Base-by-base conservation (phyloP, 2,888 invertebrate genomes). In the Anthophora plumipes region DNA sequence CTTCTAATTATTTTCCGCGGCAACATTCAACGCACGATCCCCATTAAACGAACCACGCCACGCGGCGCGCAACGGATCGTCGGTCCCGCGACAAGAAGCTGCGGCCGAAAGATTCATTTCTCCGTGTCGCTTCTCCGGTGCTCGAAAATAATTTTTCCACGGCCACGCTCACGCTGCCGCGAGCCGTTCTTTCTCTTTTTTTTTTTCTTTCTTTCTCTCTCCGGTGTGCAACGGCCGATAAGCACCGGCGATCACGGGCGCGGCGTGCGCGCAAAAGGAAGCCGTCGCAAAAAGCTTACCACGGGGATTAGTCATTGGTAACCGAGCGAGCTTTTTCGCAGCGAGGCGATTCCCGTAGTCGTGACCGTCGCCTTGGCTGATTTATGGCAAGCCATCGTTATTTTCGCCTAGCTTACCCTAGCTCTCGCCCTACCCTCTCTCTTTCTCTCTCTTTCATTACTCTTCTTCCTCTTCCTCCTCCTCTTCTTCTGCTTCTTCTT, bases 381-480 rank as follows among this genome's bases (percentile, higher is more conserved):
- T 89, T 86, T 88, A 88, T 79, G 80, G 77, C 81, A 77, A 75
- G 73, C 84, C 86, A 83, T 89, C 87, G 87, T 89, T 89, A 89
- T 88, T 88, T 88, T 85, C 88, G 78, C 80, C 82, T 78, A 83
- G 80, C 82, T 84, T 74, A 64, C 64, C 67, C 81, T 48, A 67
- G 52, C 77, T 43, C 68, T 37, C 60, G 60, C 61, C 60, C 73
- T 41, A 67, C 63, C 76, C 12, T 41, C 9, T 39, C 14, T 31
- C 39, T 11, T 9, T 14, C 4, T 39, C 52, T 43, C 20, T 25
- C 12, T n/a, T 7, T 43, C 20, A 55, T 12, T 37, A 20, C n/a
- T 22, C 59, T 12, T 17, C 39, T 5, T 17, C n/a, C 9, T 14
- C 54, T 17, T 41, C 8, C 12, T 52, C 9, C 43, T 12, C 64